phyloP scores from a whole-genome alignment of 2,888 invertebrate species.

The Clostera curtula region DNA sequence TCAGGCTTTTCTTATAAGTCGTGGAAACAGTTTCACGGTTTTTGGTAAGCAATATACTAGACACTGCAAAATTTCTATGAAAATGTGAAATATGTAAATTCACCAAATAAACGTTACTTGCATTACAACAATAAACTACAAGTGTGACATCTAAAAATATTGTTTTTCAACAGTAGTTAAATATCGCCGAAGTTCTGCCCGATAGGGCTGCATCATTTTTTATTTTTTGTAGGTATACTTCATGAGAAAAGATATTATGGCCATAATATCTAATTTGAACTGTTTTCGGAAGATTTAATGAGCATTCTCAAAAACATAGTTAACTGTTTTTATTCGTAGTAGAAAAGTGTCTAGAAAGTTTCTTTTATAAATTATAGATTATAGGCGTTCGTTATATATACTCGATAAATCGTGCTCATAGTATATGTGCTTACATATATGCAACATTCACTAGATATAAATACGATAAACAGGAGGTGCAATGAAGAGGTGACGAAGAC shows the following conservation, averaged over 20 bases:
- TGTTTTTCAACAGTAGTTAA: conserved; percentile 50
- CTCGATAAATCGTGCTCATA: conserved; percentile 52
- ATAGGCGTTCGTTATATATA: conserved; percentile 43
- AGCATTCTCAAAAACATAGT: conserved; percentile 35
- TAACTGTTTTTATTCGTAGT: conserved; percentile 34
- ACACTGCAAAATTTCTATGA: conserved; percentile 39
- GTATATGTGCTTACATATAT: conserved; percentile 50
- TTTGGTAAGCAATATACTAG: no score
- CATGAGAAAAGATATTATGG: conserved; percentile 39
- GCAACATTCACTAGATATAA: conserved; percentile 45
- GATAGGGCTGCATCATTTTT: conserved; percentile 47
- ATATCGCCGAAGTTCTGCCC: conserved; percentile 40
- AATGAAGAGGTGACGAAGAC: conserved; percentile 35
- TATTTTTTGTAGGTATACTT: conserved; percentile 31
- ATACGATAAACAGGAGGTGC: conserved; percentile 36
- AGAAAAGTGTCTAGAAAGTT: conserved; percentile 47
- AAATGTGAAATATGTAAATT: conserved; percentile 33
- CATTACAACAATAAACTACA: conserved; percentile 44
- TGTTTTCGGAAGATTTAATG: conserved; percentile 51
- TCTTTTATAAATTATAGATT: conserved; percentile 34
- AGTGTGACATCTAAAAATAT: conserved; percentile 69
- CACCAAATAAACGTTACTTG: conserved; percentile 39
- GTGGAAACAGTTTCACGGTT: conserved; percentile 27
- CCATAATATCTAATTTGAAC: conserved; percentile 45
- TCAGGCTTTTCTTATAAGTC: conserved; percentile 25